Conservation (phyloP, 2,888 invertebrate species). For the Polyploca ridens region DNA sequence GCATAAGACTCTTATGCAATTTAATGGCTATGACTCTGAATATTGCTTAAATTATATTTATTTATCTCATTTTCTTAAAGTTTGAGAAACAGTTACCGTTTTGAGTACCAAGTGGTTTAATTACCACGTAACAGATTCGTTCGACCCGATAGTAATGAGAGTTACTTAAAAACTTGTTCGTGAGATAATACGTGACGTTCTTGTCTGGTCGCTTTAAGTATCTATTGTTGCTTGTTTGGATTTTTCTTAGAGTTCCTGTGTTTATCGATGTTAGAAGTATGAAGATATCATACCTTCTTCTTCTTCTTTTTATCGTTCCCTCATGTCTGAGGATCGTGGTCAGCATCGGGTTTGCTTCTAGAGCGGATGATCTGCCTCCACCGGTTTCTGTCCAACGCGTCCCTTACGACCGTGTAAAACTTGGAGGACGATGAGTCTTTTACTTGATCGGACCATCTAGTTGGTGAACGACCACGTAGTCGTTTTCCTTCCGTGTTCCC, state of each 20-base stretch:
- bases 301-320: no score
- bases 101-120: conserved; percentile 29
- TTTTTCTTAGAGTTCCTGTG: neutral
- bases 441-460: no score
- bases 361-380: no score
- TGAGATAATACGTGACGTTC: conserved; percentile 30
- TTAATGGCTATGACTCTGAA: neutral
- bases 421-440: no score
- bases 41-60: neutral
- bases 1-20: no score
- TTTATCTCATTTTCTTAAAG: neutral
- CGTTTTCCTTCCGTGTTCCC: no score
- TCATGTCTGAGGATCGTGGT: no score
- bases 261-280: neutral
- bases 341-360: no score
- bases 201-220: conserved; percentile 18
- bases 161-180: conserved; percentile 28
- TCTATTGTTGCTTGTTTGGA: neutral
- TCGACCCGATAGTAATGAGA: conserved; percentile 35
- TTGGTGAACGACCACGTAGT: no score
- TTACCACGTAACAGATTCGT: conserved; percentile 41
- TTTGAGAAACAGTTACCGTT: conserved; percentile 2
- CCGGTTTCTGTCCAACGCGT: no score
- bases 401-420: no score
- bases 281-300: neutral